Conservation (phyloP, 2,888 invertebrate genomes). For the Neoitamus cyanurus region DNA sequence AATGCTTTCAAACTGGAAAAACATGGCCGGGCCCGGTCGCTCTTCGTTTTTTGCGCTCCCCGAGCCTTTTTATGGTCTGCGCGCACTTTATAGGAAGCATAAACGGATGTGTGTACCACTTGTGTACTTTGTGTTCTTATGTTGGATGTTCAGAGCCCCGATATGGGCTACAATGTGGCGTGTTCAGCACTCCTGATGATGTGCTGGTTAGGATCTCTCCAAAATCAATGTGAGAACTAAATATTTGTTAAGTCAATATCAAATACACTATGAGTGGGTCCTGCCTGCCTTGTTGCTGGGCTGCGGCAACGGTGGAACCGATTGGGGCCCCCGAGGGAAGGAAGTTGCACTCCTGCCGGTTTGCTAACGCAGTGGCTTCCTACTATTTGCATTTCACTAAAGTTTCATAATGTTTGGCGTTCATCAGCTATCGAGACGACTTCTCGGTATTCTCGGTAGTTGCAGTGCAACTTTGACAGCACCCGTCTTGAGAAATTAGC, state of each 20-base stretch:
- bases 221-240: conserved; percentile 45
- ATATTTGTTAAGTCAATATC: conserved; percentile 46
- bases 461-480: conserved; percentile 5
- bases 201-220: conserved; percentile 31
- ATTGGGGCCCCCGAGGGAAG: background rate
- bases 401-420: conserved; percentile 27
- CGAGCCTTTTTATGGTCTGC: conserved; percentile 39
- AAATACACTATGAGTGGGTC: conserved; percentile 20
- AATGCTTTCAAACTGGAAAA: conserved; percentile 34
- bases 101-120: conserved; percentile 38
- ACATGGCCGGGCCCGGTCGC: conserved; percentile 13
- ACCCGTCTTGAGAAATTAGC: conserved; percentile 21
- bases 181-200: conserved; percentile 37
- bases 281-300: background rate
- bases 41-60: conserved; percentile 10
- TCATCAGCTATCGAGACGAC: conserved; percentile 8
- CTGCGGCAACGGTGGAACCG: background rate
- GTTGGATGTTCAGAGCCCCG: background rate
- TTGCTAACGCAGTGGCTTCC: conserved; percentile 2
- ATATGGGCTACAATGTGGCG: conserved; percentile 38
- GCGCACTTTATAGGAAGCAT: conserved; percentile 14
- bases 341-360: background rate
- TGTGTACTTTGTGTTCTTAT: conserved; percentile 30
- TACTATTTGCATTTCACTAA: conserved; percentile 29
- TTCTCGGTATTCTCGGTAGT: background rate